A percentile compares a stretch with the other conserved stretches of the same genome.
Evolutionary conservation across 1,140 invertebrate species (phyloP).

Genomic region (Euborellia annulipes): DNA sequence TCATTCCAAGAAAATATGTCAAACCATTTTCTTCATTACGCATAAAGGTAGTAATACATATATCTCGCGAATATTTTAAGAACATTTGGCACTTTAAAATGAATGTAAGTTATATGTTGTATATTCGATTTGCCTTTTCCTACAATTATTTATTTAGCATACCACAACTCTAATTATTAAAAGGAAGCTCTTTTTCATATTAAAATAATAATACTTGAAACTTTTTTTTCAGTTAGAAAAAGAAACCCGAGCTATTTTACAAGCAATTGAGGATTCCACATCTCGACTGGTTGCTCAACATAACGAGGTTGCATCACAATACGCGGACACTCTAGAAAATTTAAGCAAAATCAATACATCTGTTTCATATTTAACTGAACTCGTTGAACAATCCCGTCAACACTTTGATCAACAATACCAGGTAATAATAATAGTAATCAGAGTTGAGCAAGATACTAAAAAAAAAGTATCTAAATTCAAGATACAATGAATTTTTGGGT

Average conservation of each 20-base stretch:
- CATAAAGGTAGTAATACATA: too few relatives aligned
- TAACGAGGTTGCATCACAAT: conserved; percentile 33
- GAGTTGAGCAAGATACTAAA: too few relatives aligned
- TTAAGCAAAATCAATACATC: conserved; percentile 42
- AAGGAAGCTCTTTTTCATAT: background rate
- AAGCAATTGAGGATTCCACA: conserved; percentile 30
- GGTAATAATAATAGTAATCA: background rate
- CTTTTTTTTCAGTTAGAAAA: background rate
- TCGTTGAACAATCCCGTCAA: conserved; percentile 32
- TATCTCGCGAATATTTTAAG: too few relatives aligned
- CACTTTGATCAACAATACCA: conserved; percentile 30
- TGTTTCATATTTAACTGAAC: conserved; percentile 33
- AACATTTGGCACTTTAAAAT: too few relatives aligned
- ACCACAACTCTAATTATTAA: too few relatives aligned
- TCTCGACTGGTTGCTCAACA: conserved; percentile 37
- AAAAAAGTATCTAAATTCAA: too few relatives aligned
- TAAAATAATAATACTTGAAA: background rate
- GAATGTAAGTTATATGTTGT: too few relatives aligned
- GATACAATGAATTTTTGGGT: too few relatives aligned
- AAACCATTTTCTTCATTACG: too few relatives aligned
- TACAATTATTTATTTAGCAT: too few relatives aligned
- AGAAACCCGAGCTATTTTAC: background rate
- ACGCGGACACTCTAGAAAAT: conserved; percentile 37
- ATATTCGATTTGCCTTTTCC: too few relatives aligned
- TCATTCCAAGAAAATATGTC: too few relatives aligned